Conservation (phyloP, 2,888 invertebrate species). For the Eupithecia tripunctaria region DNA sequence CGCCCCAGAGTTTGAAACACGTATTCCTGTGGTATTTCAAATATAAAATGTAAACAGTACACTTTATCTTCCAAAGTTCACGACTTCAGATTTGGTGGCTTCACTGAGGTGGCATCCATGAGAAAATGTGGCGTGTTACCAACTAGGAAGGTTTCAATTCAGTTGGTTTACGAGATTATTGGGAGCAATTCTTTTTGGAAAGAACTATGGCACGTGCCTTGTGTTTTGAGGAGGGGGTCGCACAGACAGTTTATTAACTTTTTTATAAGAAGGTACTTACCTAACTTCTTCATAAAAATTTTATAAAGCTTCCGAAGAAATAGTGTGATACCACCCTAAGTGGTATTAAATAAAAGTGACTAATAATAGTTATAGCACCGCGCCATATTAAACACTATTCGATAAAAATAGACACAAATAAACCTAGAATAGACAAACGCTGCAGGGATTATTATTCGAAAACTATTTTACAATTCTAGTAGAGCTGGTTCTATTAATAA, state of each 20-base stretch:
- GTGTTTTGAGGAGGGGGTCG: constrained; percentile 54
- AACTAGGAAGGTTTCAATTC: constrained; percentile 75
- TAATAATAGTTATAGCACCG: neutral
- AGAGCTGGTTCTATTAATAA: neutral
- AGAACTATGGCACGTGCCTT: constrained; percentile 79
- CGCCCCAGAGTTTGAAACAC: neutral
- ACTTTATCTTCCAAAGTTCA: constrained; percentile 60
- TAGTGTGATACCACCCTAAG: neutral
- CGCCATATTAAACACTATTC: neutral
- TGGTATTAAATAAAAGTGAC: neutral
- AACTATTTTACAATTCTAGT: neutral
- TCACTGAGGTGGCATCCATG: constrained; percentile 63
- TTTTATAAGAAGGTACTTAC: constrained; percentile 48
- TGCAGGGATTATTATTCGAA: neutral
- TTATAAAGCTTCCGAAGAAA: neutral
- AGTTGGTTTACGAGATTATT: constrained; percentile 70
- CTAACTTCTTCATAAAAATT: neutral
- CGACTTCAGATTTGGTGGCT: constrained; percentile 59
- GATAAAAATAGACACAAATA: neutral
- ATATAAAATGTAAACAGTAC: neutral
- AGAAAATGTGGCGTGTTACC: constrained; percentile 73
- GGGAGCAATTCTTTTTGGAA: constrained; percentile 81
- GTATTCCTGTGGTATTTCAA: neutral
- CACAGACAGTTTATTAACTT: constrained; percentile 69
- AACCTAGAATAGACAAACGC: neutral